phyloP scores from a whole-genome alignment of 2,797 vertebrate genomes.

The Pelochelys cantorii region DNA sequence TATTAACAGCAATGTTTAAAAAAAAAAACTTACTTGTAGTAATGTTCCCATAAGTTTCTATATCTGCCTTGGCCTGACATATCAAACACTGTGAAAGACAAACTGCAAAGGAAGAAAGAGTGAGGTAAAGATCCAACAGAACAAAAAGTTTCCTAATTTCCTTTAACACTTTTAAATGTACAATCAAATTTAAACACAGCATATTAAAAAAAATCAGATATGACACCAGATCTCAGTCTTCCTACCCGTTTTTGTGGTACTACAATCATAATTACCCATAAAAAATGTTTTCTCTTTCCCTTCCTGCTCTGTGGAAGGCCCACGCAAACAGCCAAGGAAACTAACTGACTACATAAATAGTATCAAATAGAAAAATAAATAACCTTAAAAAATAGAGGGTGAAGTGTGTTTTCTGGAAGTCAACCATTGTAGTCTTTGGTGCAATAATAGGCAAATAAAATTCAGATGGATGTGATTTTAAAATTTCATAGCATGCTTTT shows the following conservation, averaged over 20 bases:
- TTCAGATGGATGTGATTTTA: background rate
- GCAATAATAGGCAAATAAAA: background rate
- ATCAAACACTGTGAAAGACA: slow-evolving; percentile 99
- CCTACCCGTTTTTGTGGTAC: background rate
- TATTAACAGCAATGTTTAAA: background rate
- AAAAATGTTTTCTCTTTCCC: background rate
- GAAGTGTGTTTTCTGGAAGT: background rate
- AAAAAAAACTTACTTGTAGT: slow-evolving; percentile 92
- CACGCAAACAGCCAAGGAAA: background rate
- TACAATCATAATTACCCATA: background rate
- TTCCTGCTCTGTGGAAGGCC: background rate
- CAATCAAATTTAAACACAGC: background rate
- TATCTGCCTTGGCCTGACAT: slow-evolving; percentile 99
- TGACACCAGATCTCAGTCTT: background rate
- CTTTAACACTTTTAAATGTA: background rate
- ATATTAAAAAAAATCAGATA: background rate
- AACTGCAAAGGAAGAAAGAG: slow-evolving; percentile 79
- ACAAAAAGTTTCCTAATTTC: background rate
- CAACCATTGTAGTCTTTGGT: fast-evolving
- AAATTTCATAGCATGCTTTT: background rate
- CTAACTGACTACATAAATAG: background rate
- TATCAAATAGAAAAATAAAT: background rate
- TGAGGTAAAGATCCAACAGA: slow-evolving; percentile 22
- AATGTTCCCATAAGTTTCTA: slow-evolving; percentile 99
- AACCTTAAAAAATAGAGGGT: background rate